Conservation (phyloP, 2,888 invertebrate species). For the Parasteatoda lunata region DNA sequence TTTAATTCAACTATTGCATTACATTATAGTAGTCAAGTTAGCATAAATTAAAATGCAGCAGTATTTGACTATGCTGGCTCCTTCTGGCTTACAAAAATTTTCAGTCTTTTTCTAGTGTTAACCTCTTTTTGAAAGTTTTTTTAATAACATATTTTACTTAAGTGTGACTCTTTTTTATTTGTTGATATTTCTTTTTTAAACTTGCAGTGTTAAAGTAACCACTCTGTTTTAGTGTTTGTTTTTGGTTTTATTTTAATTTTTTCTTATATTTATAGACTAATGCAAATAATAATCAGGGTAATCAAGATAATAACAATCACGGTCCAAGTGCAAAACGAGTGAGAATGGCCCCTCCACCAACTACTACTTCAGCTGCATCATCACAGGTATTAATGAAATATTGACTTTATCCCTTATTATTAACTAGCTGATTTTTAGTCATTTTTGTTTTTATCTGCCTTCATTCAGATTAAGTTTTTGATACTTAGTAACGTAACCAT, state of each 20-base stretch:
- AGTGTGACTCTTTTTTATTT: background rate
- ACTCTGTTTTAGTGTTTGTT: too few relatives aligned
- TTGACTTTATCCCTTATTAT: too few relatives aligned
- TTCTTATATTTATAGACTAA: conserved; percentile 41
- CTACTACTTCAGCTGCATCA: conserved; percentile 60
- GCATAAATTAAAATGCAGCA: too few relatives aligned
- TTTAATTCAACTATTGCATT: too few relatives aligned
- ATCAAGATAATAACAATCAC: conserved; percentile 71
- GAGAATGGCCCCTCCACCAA: conserved; percentile 67
- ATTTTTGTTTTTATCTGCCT: too few relatives aligned
- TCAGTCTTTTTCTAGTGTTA: background rate
- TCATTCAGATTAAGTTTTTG: too few relatives aligned
- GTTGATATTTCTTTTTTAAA: background rate
- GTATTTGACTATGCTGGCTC: too few relatives aligned
- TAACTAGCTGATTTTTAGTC: too few relatives aligned
- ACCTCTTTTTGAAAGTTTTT: background rate
- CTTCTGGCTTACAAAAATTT: too few relatives aligned
- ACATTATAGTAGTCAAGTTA: too few relatives aligned
- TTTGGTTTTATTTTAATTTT: background rate
- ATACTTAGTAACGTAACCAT: too few relatives aligned
- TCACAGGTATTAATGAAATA: conserved; percentile 35
- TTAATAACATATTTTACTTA: background rate
- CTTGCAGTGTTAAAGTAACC: background rate
- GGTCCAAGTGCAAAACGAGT: conserved; percentile 72
- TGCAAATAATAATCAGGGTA: conserved; percentile 70